Evolutionary conservation across 35 echinoderm and acorn worm genomes (phyloP).

Genomic region (Heliocidaris tuberculata): DNA sequence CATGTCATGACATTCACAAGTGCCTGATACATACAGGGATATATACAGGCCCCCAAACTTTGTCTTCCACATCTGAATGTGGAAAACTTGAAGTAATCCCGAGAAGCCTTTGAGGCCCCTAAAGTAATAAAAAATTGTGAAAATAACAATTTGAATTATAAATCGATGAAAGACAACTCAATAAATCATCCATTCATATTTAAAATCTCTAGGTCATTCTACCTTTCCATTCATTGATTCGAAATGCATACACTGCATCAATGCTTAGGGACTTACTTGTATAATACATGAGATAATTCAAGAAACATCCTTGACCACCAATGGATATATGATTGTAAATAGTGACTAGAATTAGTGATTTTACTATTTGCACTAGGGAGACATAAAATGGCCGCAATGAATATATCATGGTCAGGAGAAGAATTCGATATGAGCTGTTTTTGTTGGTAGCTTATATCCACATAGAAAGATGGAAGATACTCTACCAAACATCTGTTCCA

Average conservation of each 20-base stretch:
- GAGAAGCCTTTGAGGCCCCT: not conserved
- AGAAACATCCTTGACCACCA: constrained; percentile 8
- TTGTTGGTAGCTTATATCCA: not conserved
- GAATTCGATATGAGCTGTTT: not conserved
- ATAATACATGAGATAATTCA: not conserved
- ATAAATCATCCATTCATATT: not conserved
- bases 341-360: not conserved
- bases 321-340: not conserved
- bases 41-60: no score
- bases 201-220: not conserved
- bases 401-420: not conserved
- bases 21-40: not conserved
- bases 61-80: no score
- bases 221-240: not conserved
- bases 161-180: not conserved
- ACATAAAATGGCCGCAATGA: not conserved
- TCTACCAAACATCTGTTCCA: not conserved
- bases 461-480: not conserved
- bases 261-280: not conserved
- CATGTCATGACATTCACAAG: no score
- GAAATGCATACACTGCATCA: not conserved
- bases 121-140: not conserved
- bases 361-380: not conserved
- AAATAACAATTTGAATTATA: constrained; percentile 14
- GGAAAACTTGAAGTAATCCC: no score